A percentile compares a stretch with the other conserved stretches of the same genome.
phyloP scores from a whole-genome alignment of 1,140 invertebrate genomes.

The Nomia melanderi region DNA sequence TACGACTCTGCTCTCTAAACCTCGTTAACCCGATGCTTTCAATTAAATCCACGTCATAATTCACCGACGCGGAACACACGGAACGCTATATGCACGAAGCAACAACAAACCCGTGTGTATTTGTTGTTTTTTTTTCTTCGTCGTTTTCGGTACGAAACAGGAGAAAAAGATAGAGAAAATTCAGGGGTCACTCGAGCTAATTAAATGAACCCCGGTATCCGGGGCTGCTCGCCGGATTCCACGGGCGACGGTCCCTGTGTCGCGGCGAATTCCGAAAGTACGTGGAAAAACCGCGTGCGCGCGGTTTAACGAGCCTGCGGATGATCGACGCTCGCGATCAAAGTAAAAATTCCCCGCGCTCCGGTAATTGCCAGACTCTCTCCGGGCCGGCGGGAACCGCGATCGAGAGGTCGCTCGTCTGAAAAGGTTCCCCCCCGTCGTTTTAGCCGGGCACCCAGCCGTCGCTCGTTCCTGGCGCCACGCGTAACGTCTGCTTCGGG shows the following conservation, averaged over 20 bases:
- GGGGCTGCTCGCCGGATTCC: neutral
- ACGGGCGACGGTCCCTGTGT: neutral
- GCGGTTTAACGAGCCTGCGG: slow-evolving; percentile 28
- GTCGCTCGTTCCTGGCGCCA: slow-evolving; percentile 30
- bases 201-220: neutral
- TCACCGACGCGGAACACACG: no score
- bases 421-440: slow-evolving; percentile 33
- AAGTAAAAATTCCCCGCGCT: slow-evolving; percentile 34
- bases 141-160: no score
- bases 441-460: neutral
- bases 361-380: slow-evolving; percentile 39
- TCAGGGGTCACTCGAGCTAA: neutral
- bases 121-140: no score
- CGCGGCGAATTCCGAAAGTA: neutral
- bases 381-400: neutral
- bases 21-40: no score
- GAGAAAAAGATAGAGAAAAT: no score
- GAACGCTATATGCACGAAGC: no score
- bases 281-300: neutral
- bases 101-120: no score
- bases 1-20: no score
- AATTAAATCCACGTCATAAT: no score
- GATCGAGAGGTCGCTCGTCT: slow-evolving; percentile 33
- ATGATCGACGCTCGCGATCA: slow-evolving; percentile 26
- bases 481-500: slow-evolving; percentile 29